These are phyloP conservation scores for Leptopilina drosophilae DNA, from an alignment of 2,888 invertebrate genomes.

Conservation along the genomic window DNA sequence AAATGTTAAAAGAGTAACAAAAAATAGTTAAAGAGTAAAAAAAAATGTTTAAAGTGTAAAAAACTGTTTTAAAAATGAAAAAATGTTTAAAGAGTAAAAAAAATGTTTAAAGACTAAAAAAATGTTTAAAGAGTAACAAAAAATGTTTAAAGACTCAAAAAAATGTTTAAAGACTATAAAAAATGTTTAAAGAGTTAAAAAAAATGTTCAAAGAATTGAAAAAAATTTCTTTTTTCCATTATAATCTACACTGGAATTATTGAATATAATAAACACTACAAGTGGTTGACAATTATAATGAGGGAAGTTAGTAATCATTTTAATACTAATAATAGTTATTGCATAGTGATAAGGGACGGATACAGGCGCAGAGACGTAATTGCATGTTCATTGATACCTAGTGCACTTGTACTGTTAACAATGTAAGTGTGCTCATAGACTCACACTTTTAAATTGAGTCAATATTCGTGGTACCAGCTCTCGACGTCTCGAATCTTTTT, in stretches of 20 bases:
- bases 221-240: too few species aligned
- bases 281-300: not conserved
- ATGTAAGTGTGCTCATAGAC: not conserved
- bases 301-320: slow-evolving; percentile 16
- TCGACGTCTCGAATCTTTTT: slow-evolving; percentile 20
- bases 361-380: slow-evolving; percentile 10
- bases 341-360: slow-evolving; percentile 34
- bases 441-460: slow-evolving; percentile 2
- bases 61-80: too few species aligned
- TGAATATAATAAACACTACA: not conserved
- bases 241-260: not conserved
- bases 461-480: slow-evolving; percentile 21
- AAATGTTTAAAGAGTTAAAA: too few species aligned
- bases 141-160: too few species aligned
- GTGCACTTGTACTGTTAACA: slow-evolving; percentile 26
- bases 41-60: too few species aligned
- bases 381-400: slow-evolving; percentile 32
- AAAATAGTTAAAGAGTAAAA: too few species aligned
- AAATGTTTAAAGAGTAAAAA: too few species aligned
- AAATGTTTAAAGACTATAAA: too few species aligned
- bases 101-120: too few species aligned
- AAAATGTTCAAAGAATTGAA: too few species aligned
- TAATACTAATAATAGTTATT: slow-evolving; percentile 13
- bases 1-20: too few species aligned
- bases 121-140: too few species aligned